Percentiles rank a stretch among this genome's conserved stretches.
phyloP scores from a whole-genome alignment of 2,888 invertebrate genomes.

The Drosophila formosana region DNA sequence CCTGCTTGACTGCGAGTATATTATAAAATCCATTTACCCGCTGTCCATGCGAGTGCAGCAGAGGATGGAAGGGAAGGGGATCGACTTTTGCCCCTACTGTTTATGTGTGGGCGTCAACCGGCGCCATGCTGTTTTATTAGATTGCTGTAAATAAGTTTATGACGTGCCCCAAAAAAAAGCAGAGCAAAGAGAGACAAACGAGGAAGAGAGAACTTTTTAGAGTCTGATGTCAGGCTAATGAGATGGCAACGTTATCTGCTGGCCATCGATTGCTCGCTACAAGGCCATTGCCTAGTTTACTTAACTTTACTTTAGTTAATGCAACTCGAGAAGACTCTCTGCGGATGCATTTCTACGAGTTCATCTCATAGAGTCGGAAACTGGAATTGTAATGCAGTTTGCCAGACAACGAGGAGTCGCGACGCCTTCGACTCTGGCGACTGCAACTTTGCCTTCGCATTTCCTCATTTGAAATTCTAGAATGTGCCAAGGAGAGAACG shows the following conservation, averaged over 20 bases:
- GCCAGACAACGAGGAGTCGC: slow-evolving; percentile 57
- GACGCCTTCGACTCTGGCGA: slow-evolving; percentile 22
- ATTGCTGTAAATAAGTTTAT: slow-evolving; percentile 79
- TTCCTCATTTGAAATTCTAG: slow-evolving; percentile 70
- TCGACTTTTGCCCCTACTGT: slow-evolving; percentile 1
- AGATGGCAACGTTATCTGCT: slow-evolving; percentile 24
- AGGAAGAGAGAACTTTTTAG: slow-evolving; percentile 12
- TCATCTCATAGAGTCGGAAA: slow-evolving; percentile 26
- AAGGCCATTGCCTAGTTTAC: slow-evolving; percentile 33
- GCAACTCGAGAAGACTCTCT: slow-evolving; percentile 15
- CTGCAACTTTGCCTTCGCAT: slow-evolving; percentile 14
- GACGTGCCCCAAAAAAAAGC: slow-evolving; percentile 61
- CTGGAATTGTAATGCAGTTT: slow-evolving; percentile 47
- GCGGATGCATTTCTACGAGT: slow-evolving; percentile 71
- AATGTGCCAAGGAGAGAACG: slow-evolving; percentile 4
- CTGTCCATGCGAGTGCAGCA: background rate
- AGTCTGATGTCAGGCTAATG: slow-evolving; percentile 27
- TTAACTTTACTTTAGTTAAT: background rate
- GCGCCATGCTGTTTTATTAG: slow-evolving; percentile 75
- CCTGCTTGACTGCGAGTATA: slow-evolving; percentile 18
- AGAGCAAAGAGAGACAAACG: background rate
- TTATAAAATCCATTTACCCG: slow-evolving; percentile 58
- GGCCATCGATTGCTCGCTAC: slow-evolving; percentile 31
- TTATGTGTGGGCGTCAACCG: slow-evolving; percentile 66
- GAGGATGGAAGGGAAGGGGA: background rate